Percentiles rank a stretch among this genome's conserved stretches.
Conservation (phyloP, 2,113 vertebrate genomes). For the Eolophus roseicapilla region DNA sequence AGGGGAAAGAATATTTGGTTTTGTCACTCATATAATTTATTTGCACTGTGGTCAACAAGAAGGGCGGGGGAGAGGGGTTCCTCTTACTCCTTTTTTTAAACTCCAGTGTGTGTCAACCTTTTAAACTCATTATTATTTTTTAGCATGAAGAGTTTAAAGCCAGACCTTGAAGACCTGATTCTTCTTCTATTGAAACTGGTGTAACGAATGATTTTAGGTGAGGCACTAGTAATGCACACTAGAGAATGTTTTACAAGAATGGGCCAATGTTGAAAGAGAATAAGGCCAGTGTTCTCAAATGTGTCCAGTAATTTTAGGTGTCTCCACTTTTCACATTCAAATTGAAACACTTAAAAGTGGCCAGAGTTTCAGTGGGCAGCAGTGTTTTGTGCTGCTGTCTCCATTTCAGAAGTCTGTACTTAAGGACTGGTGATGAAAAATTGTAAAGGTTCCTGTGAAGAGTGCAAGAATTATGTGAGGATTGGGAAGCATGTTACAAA, state of each 20-base stretch:
- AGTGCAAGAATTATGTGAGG: not conserved
- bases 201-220: not conserved
- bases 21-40: conserved; percentile 43
- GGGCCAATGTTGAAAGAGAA: not conserved
- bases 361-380: not conserved
- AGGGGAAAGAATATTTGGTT: conserved; percentile 21
- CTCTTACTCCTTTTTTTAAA: not conserved
- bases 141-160: not conserved
- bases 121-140: not conserved
- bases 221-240: not conserved
- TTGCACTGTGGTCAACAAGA: conserved; percentile 15
- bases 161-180: not conserved
- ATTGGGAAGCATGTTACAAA: not conserved
- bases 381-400: not conserved
- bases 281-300: not conserved
- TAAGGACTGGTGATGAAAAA: not conserved
- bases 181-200: not conserved
- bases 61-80: not conserved
- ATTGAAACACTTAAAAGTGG: not conserved
- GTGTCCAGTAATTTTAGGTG: not conserved
- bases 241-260: not conserved
- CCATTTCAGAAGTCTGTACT: not conserved
- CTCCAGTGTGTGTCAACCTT: not conserved
- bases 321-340: not conserved
- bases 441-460: not conserved